Base-by-base conservation (phyloP, 2,797 vertebrate genomes). In the Cephalopachus bancanus region DNA sequence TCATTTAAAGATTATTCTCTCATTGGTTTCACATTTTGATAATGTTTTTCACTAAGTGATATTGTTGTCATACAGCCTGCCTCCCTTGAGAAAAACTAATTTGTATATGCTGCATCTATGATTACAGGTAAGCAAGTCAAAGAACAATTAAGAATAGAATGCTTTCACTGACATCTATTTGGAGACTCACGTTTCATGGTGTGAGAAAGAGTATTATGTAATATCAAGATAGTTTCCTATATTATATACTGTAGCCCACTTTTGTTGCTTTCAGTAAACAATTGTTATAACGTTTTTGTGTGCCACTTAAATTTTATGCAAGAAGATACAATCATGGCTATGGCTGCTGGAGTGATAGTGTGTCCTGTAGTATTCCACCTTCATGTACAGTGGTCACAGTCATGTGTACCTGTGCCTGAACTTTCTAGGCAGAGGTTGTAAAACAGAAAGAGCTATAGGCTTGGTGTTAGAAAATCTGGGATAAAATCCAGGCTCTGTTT, bases 181-280 rank as follows among this genome's bases (percentile, higher is more conserved):
- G 16, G 11, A 67, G n/a, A 94, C 65, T 94, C 12, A 30, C 55
- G 55, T 30, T 30, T 30, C 33, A 16, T 49, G 72, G 79, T n/a
- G 4, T 59, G n/a, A 53, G 26, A 28, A 74, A 57, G 24, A 60
- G 9, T 84, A 51, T 33, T 79, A 69, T 11, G 3, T 64, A 79
- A 57, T 15, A 84, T 92, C 60, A 91, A 72, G 74, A 64, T 5
- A 83, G 17, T 55, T 81, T 65, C 16, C 44, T 81, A 3, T 53
- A 59, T 64, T 89, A 51, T 67, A n/a, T 55, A 24, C 20, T 51
- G 17, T 69, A 26, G 22, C 24, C 89, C 22, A 78, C 49, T 84
- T 69, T 7, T 44, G 72, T 83, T 88, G 64, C 79, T 95, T 89
- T 81, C 17, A 33, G 22, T 83, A 74, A 94, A 91, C 20, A 72